phyloP scores from a whole-genome alignment of 2,888 invertebrate species.

The Brenthis ino region DNA sequence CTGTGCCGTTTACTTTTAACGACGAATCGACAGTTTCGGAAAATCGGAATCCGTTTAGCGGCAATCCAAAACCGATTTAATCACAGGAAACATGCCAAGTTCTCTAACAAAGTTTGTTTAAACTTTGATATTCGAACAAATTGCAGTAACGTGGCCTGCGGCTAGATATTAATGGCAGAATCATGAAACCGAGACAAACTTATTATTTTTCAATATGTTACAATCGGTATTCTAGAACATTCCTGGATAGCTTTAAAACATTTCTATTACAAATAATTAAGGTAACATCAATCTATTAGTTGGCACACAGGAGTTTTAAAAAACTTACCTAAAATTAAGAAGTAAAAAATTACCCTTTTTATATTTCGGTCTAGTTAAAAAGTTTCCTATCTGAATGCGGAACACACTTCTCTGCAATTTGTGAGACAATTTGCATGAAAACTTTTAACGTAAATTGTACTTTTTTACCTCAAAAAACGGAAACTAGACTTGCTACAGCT shows the following conservation, averaged over 20 bases:
- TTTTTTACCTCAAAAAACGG: conserved; percentile 24
- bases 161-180: conserved; percentile 74
- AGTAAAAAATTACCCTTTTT: conserved; percentile 30
- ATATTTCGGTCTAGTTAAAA: conserved; percentile 34
- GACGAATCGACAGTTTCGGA: conserved; percentile 72
- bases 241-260: background rate
- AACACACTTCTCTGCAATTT: conserved; percentile 38
- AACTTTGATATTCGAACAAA: conserved; percentile 78
- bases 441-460: conserved; percentile 34
- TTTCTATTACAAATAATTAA: too few relatives aligned
- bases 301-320: background rate
- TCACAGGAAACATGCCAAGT: conserved; percentile 79
- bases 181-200: conserved; percentile 59
- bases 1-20: conserved; percentile 66
- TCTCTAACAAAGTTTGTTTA: conserved; percentile 72
- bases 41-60: conserved; percentile 63
- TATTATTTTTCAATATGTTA: conserved; percentile 50
- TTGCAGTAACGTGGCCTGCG: conserved; percentile 73
- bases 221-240: background rate
- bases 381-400: conserved; percentile 39
- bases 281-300: background rate
- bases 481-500: conserved; percentile 1
- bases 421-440: conserved; percentile 40
- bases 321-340: conserved; percentile 17
- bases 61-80: conserved; percentile 80